Evolutionary conservation across 2,797 vertebrate species (phyloP), one percentile per base, ranked within the genome.

Genomic region (Trachurus trachurus): DNA sequence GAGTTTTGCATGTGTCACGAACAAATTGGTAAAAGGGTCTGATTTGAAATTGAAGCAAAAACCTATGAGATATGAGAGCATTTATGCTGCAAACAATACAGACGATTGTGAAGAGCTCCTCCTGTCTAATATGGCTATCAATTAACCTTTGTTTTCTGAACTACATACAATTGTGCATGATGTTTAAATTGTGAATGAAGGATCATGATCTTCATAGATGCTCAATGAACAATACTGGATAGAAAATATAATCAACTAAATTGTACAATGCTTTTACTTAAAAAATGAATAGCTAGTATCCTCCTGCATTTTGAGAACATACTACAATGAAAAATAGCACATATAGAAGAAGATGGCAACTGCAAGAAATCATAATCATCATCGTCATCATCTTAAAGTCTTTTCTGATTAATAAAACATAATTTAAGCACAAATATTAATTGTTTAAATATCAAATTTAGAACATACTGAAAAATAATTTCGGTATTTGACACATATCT

Each of bases 401-500:
- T 52, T 11, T 11, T 40, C 29, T 62, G 26, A 58, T 64, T 52
- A n/a, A 2, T 44, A 47, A 45, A 47, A 19, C 19, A 4, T n/a
- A 53, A 37, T 16, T 6, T 0, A 75, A 68, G 64, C 8, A 62
- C 26, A 26, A 26, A 26, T 26, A 26, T 26, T 26, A 52, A 26
- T 50, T 9, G 67, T 26, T 45, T 1, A 13, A 64, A 37, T 45
- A 37, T 45, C 0, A 45, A 50, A 66, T 71, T 2, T 63, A 45
- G 12, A 59, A 80, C 85, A 74, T 52, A 63, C 21, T 62, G 15
- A 58, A 53, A 67, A 52, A 47, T 0, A 4, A 0, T 50, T 5
- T 39, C 6, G 34, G 29, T 50, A 13, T 70, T 65, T 63, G 42
- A 80, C 42, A 83, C 76, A 83, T 29, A 29, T 89, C 74, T 52